Conservation (phyloP, 2,113 vertebrate species). For the Cynocephalus volans region DNA sequence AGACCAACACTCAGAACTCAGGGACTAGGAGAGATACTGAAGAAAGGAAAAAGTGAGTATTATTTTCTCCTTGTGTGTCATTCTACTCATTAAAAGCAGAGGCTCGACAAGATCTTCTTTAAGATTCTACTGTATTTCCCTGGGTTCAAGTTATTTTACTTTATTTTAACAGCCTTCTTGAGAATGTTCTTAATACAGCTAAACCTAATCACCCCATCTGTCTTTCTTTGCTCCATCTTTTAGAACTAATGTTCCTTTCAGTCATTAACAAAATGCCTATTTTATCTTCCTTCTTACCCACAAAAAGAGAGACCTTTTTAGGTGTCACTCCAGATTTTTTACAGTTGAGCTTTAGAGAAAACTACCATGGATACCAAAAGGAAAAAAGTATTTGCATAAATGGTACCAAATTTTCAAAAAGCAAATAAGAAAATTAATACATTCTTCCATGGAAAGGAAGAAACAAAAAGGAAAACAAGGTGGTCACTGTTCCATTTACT, state of each 20-base stretch:
- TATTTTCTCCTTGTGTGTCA: not conserved
- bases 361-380: not conserved
- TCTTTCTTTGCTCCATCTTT: not conserved
- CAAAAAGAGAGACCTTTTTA: not conserved
- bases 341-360: not conserved
- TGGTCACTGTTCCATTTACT: not conserved
- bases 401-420: not conserved
- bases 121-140: not conserved
- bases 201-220: not conserved
- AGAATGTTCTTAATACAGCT: not conserved
- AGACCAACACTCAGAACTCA: not conserved
- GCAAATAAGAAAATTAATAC: slow-evolving; percentile 15
- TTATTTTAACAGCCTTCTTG: slow-evolving; percentile 49
- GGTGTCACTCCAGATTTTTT: not conserved
- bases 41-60: not conserved
- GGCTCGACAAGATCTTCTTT: not conserved
- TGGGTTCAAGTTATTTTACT: not conserved
- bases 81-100: not conserved
- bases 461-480: not conserved
- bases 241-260: not conserved
- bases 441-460: not conserved
- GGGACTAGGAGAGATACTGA: not conserved
- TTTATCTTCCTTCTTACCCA: not conserved
- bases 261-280: not conserved
- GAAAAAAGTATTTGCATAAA: slow-evolving; percentile 21